Evolutionary conservation across 64 coral and sea anemone genomes (phyloP), one percentile per base, ranked within the genome.

Genomic region (Cladopsammia gracilis): DNA sequence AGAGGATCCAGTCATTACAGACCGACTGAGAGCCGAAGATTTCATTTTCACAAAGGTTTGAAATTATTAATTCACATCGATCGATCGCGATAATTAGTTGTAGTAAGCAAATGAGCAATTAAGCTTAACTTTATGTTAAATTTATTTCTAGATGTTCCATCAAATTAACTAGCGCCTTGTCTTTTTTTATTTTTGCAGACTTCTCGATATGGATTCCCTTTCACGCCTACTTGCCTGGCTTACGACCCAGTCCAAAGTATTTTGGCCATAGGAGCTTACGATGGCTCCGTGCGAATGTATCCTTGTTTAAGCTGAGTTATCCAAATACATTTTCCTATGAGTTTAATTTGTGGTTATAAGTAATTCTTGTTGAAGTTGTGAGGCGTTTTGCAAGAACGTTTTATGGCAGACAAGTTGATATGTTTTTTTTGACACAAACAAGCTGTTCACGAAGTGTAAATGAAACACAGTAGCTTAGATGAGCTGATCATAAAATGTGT

Each of bases 161-260:
- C 15, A 13, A 25, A 61, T 49, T 22, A 67, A 46, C n/a, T 70
- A 56, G 61, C 66, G 18, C 64, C 83, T 9, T 86, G 7, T 46
- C 52, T 76, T 48, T 83, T 65, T 47, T 71, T 76, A 24, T 93
- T 67, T 58, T 91, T 25, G 43, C 83, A 98, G 97, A 92, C 94
- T 75, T 93, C 59, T 75, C 90, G 97, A 20, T 96, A 98, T 94
- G 97, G 97, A 3, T 98, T 98, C 94, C 97, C 97, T 16, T 90
- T 91, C 50, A 87, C 93, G 83, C 97, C 97, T 6, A 98, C 97
- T 46, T 98, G 94, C 44, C 60, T 98, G 19, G 91, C 97, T 22
- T 93, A 96, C 73, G 97, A 98, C 44, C 90, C 97, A 45, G 95
- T 98, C 10, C 97, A 98, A 59, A 93, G 94, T 72, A 75, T 98